A percentile compares a stretch with the other conserved stretches of the same genome.
Evolutionary conservation across 2,888 invertebrate genomes (phyloP).

Genomic region (Tetanocera ferruginea): DNA sequence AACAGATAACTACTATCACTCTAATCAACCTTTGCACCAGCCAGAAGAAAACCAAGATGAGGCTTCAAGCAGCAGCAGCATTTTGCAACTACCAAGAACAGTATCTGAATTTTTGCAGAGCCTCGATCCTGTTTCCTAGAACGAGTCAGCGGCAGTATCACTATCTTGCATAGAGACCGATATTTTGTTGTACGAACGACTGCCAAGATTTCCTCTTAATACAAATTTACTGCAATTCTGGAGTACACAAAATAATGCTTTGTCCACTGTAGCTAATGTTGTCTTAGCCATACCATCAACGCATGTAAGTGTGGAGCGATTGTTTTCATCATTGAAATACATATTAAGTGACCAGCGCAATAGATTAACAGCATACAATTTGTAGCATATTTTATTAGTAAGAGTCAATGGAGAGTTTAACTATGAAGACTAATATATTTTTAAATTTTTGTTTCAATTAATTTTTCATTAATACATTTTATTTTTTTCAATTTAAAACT

Average conservation of each 20-base stretch:
- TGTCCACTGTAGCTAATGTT: constrained; percentile 38
- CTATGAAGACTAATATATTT: too few relatives aligned
- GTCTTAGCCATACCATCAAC: constrained; percentile 43
- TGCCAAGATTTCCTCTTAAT: constrained; percentile 35
- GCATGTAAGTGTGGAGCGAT: constrained; percentile 44
- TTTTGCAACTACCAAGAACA: constrained; percentile 36
- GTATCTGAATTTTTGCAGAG: constrained; percentile 43
- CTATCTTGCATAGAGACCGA: constrained; percentile 34
- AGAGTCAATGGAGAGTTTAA: constrained; percentile 20
- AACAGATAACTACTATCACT: constrained; percentile 15
- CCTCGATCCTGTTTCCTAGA: constrained; percentile 31
- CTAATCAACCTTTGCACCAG: neutral
- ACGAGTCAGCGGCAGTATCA: constrained; percentile 3
- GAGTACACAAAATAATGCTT: constrained; percentile 38
- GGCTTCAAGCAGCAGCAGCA: constrained; percentile 27
- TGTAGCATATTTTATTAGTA: constrained; percentile 41
- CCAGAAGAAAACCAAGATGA: neutral
- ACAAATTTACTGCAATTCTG: constrained; percentile 46
- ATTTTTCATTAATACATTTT: too few relatives aligned
- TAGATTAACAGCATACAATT: constrained; percentile 27
- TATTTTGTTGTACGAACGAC: constrained; percentile 41
- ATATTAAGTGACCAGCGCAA: constrained; percentile 33
- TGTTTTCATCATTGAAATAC: constrained; percentile 42
- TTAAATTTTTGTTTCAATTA: too few relatives aligned
- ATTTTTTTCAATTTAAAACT: too few relatives aligned